Base-by-base conservation (phyloP, 2,113 vertebrate genomes). In the Neofelis nebulosa region DNA sequence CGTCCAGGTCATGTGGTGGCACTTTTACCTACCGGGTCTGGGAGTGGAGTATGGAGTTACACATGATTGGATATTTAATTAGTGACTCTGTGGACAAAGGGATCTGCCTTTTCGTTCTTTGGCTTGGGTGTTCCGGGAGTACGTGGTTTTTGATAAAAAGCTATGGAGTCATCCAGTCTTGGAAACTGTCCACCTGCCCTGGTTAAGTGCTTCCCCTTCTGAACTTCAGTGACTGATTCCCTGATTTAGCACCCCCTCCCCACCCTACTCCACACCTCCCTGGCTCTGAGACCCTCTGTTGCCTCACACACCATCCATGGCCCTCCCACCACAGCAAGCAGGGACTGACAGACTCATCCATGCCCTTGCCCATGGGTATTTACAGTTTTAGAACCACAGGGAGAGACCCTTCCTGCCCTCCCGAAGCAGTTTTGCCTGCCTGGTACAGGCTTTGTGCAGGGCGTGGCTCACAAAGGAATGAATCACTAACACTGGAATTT, bases 71-170 rank as follows among this genome's bases (percentile, higher is more conserved):
- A 38, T 96, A 78, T 97, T 96, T 97, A 89, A 92, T 86, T 87
- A 97, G 92, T 91, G 92, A 96, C 91, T 98, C 66, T 91, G 96
- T 95, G 81, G 86, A 97, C 96, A 97, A 94, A 98, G 71, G 63
- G 89, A 95, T 95, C 88, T 94, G 93, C 91, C 50, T 96, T 97
- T 93, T 95, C 94, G 71, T 96, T 97, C 91, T 97, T 95, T 71
- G 80, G 31, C 78, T 85, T 97, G 85, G 90, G 78, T 88, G 92
- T 90, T 87, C 74, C 25, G 0, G 89, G 80, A 94, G 36, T 92
- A 18, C 0, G 1, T 57, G 74, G 13, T 48, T 96, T 95, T 94
- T 89, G 92, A 91, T 95, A 87, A 88, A 96, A 96, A 85, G 36
- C 57, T 63, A 69, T 45, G 41, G 80, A 90, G 95, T 96, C 89